A percentile compares a stretch with the other conserved stretches of the same genome.
Conservation (phyloP, 2,888 invertebrate genomes). For the Bellardia pandia region DNA sequence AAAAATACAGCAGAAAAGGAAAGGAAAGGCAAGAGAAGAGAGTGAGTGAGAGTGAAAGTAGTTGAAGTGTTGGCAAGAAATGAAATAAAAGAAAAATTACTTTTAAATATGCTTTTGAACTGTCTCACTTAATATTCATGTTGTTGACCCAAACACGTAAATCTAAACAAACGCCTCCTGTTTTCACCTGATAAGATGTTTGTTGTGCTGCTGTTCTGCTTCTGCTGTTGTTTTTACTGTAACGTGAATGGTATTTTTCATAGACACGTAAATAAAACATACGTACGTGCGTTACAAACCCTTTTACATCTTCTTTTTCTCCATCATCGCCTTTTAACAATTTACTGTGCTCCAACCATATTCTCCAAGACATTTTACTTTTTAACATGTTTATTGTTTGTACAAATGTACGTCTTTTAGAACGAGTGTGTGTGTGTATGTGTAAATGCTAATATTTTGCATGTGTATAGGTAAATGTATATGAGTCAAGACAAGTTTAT, state of each 20-base stretch:
- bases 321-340: slow-evolving; percentile 66
- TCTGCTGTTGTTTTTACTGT: slow-evolving; percentile 15
- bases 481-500: slow-evolving; percentile 24
- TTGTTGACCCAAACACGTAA: slow-evolving; percentile 72
- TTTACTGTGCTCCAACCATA: slow-evolving; percentile 46
- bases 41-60: neutral
- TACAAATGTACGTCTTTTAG: neutral
- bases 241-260: slow-evolving; percentile 54
- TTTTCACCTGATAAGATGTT: slow-evolving; percentile 73
- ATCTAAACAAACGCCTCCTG: slow-evolving; percentile 72
- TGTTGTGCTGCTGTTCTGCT: slow-evolving; percentile 36
- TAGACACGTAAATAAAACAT: slow-evolving; percentile 70
- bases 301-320: slow-evolving; percentile 67
- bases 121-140: slow-evolving; percentile 72
- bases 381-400: slow-evolving; percentile 42
- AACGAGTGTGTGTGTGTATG: neutral
- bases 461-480: slow-evolving; percentile 1
- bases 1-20: neutral
- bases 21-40: neutral
- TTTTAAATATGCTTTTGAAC: slow-evolving; percentile 65
- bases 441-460: slow-evolving; percentile 19
- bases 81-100: slow-evolving; percentile 26
- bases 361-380: slow-evolving; percentile 50
- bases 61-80: slow-evolving; percentile 11
- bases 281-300: slow-evolving; percentile 68